Evolutionary conservation across 2,797 vertebrate genomes (phyloP), one percentile per base, ranked within the genome.

Genomic region (Hoplostethus mediterraneus): DNA sequence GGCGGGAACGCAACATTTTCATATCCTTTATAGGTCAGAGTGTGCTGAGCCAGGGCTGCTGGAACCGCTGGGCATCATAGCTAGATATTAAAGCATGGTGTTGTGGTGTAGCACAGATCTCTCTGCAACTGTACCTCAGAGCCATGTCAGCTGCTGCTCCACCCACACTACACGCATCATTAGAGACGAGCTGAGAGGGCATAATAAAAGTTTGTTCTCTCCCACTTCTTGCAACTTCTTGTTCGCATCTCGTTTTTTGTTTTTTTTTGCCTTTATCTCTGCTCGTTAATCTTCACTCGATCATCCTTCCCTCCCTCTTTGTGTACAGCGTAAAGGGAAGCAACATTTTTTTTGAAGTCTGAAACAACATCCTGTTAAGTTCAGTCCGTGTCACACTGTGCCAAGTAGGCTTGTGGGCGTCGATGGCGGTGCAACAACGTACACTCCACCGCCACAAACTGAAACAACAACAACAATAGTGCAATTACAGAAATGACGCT

Each of bases 401-500:
- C 78, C 71, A 62, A 80, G 79, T 49, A 45, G 79, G 61, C 83
- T 84, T 14, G 68, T 16, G 63, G 87, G 75, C 57, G 40, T 11
- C 0, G 62, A 80, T 78, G 85, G 83, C 52, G 62, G 71, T 81
- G 83, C 60, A 82, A 89, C 77, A 86, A 80, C 13, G 67, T 58
- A 65, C 36, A 31, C 71, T 38, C 60, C 73, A 48, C 70, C 48
- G 81, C 80, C 42, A 13, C 74, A 79, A 91, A 92, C 84, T 84
- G 82, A 76, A 44, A 64, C 53, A 75, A 87, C 88, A 86, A 82
- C 82, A 91, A 87, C 85, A 51, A 85, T 82, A 85, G 61, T 67
- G 84, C 94, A 95, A 95, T 95, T 94, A 95, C 92, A 93, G 94
- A 94, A 84, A 90, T 66, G 84, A 86, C 84, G 89, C 89, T 91